Evolutionary conservation across 1,140 invertebrate genomes (phyloP).

Genomic region (Ctenoplectra terminalis): DNA sequence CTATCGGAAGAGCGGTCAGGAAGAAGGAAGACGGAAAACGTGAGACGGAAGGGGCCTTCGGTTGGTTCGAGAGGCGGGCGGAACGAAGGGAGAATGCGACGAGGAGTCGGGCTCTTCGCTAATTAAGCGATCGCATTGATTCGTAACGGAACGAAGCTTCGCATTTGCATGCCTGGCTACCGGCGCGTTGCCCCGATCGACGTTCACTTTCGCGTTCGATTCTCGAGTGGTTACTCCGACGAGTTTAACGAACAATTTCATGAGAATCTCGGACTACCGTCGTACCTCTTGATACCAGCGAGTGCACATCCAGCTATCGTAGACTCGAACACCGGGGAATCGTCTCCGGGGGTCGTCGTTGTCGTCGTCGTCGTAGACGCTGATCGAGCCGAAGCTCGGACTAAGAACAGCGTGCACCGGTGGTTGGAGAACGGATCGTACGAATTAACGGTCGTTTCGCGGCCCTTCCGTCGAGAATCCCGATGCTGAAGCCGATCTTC

Average conservation of each 20-base stretch:
- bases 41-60: background rate
- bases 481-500: constrained; percentile 3
- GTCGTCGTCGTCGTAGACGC: background rate
- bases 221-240: constrained; percentile 41
- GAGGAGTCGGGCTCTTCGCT: constrained; percentile 50
- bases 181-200: constrained; percentile 45
- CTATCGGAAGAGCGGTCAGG: constrained; percentile 47
- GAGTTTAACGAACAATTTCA: constrained; percentile 54
- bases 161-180: constrained; percentile 62
- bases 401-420: background rate
- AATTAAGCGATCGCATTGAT: constrained; percentile 71
- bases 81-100: constrained; percentile 23
- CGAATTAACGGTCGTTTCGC: constrained; percentile 12
- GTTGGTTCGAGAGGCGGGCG: constrained; percentile 36
- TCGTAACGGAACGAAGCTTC: constrained; percentile 57
- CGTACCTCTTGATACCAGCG: background rate
- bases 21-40: constrained; percentile 31
- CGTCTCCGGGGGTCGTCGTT: background rate
- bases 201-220: constrained; percentile 49
- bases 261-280: constrained; percentile 35
- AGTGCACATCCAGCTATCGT: background rate
- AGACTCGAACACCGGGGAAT: background rate
- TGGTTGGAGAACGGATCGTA: background rate
- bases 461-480: background rate
- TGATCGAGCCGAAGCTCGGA: background rate